Conservation (phyloP, 1,140 invertebrate genomes). For the Whitmania pigra region DNA sequence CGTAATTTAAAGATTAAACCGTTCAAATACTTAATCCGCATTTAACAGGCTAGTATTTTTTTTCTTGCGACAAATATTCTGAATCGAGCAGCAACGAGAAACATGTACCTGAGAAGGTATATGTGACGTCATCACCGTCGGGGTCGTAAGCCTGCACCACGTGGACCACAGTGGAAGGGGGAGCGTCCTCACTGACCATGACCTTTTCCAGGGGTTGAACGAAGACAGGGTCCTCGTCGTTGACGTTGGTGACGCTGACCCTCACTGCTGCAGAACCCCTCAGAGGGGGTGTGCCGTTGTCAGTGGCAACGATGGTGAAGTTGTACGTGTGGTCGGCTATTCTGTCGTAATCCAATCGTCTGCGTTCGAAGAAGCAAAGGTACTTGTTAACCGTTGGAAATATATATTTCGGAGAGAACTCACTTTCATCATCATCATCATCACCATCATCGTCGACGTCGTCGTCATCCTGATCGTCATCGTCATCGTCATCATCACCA, state of each 20-base stretch:
- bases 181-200: constrained; percentile 74
- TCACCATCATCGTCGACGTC: background rate
- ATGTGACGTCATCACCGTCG: constrained; percentile 50
- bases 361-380: constrained; percentile 14
- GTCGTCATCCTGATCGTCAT: background rate
- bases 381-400: too few relatives aligned
- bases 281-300: constrained; percentile 44
- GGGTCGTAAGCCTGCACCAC: constrained; percentile 81
- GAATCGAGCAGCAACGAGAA: background rate
- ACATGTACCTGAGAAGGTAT: constrained; percentile 44
- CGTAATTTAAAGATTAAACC: too few relatives aligned
- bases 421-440: background rate
- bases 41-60: background rate
- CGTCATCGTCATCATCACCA: background rate
- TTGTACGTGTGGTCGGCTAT: constrained; percentile 31
- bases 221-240: constrained; percentile 37
- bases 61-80: background rate
- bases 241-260: constrained; percentile 36
- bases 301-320: constrained; percentile 35
- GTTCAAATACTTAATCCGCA: background rate
- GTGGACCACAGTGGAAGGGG: constrained; percentile 74
- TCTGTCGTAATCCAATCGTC: constrained; percentile 33
- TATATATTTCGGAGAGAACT: too few relatives aligned
- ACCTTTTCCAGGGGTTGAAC: constrained; percentile 60
- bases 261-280: constrained; percentile 60